Evolutionary conservation across 2,888 invertebrate species (phyloP), one percentile per base, ranked within the genome.

Genomic region (Pseudoips prasinana): DNA sequence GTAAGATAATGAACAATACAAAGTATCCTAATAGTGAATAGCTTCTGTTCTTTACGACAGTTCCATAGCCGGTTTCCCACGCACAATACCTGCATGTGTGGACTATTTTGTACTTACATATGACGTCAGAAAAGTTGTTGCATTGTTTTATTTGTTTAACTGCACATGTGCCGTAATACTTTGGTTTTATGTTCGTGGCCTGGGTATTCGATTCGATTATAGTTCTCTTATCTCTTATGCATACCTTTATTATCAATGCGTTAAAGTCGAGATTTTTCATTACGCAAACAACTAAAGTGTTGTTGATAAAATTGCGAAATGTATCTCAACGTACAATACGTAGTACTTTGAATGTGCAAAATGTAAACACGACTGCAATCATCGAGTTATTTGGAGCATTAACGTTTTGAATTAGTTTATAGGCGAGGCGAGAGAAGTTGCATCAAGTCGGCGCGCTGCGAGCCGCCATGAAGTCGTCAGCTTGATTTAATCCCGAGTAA

Each of bases 401-500:
- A 46, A 55, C 45, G 45, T 63, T 64, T 57, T 54, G 47, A 53
- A 67, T 72, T 64, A 52, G 47, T 62, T 55, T 48, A 39, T 47
- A 46, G 57, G 40, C 47, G 48, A 53, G 40, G 42, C 43, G 50
- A 50, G 60, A 59, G 46, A 58, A 55, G 48, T 56, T 60, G 56
- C 59, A 67, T 61, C 53, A 61, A 72, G 55, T 67, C 70, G 56
- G 55, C 48, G 62, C 54, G 60, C 20, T 20, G 54, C 57, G 71
- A 71, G 3, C n/a, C 72, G 64, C 59, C 52, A 46, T 39, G 44
- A 49, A 57, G 35, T 61, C 71, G 59, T 69, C 70, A 65, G 61
- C 66, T 41, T 57, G 55, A 74, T 77, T 78, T 73, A 78, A 77
- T 83, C 71, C 66, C 52, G 62, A 59, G 64, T 83, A 80, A 83